Base-by-base conservation (phyloP, 2,113 vertebrate species). In the Misgurnus mizolepis region DNA sequence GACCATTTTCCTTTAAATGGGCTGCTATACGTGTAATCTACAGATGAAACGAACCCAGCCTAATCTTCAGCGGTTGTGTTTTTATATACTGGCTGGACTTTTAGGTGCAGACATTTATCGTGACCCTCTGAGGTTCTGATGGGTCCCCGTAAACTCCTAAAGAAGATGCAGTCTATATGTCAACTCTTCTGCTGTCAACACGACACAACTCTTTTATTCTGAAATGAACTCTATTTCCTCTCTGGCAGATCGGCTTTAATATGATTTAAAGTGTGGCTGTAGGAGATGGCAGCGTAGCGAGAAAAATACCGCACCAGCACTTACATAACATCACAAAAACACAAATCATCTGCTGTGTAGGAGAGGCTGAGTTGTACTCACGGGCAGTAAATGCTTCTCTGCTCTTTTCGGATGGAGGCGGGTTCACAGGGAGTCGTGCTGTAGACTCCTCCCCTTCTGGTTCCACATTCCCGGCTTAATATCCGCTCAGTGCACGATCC, bases 381-480 rank as follows among this genome's bases (percentile, higher is more conserved):
- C 91, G 82, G 87, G 80, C 82, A 84, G 82, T 84, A 86, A 85
- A 71, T 53, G 85, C 76, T 55, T 82, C 83, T 86, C 84, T 80
- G 87, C 85, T 87, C 89, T 58, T 58, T 87, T 89, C 82, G 82
- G 76, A 80, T 61, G 84, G 80, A 86, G 65, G 85, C 80, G 81
- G 84, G 80, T 83, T 88, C 83, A 89, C 80, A 76, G 86, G 60
- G 80, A 79, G 84, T 78, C 77, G 73, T 67, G 80, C 7, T 81
- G 86, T 69, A 83, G 79, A 81, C 84, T 77, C 77, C 7, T 82
- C 85, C 84, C 87, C 83, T 83, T 77, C 74, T 83, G 86, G 88
- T 85, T 88, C 91, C 89, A 89, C 92, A 93, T 93, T 15, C 88
- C 90, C 86, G 9, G 62, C 82, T 87, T 85, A 66, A 83, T 80